Base-by-base conservation (phyloP, 2,888 invertebrate genomes). In the Acrobasis repandana region DNA sequence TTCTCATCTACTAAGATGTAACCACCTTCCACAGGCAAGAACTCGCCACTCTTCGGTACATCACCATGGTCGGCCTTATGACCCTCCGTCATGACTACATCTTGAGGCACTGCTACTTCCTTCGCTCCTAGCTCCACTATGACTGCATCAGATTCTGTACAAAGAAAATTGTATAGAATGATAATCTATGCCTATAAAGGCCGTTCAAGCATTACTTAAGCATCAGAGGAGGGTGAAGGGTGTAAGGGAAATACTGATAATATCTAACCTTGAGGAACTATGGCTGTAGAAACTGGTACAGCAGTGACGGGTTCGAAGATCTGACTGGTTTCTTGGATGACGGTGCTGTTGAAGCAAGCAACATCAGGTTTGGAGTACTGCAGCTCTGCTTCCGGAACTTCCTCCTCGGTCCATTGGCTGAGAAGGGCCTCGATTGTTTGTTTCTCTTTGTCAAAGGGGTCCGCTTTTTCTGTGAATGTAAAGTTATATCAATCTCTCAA, bases 361-460 rank as follows among this genome's bases (percentile, higher is more conserved):
- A 90, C 56, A 43, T 88, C 87, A 11, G 74, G 65, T 62, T 75
- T 82, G 9, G 67, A 66, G 59, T 70, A 70, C 1, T 61, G 62
- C 1, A 85, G 67, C 66, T 90, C 91, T 0, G 80, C 67, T 60
- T 83, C 85, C 0, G 91, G 91, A 0, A 87, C 71, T 6, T 91
- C 92, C 36, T 93, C 93, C 61, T 93, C 93, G 0, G 82, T 85
- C 93, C 93, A 93, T 68, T 93, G 92, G 69, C 88, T 90, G 57
- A 93, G 84, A 0, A 93, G 74, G 0, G 81, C 84, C 63, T 88
- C 90, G 20, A 93, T 90, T 9, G 91, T 90, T 69, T 85, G 82
- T 47, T 90, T 83, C 46, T 91, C 92, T 62, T 84, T 85, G 69
- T 76, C 84, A 61, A 91, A 92, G 0, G 85, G 85, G 52, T 92